These are phyloP conservation scores for Gonatopus flavifemur DNA, from an alignment of 1,140 invertebrate species.

Conservation along the genomic window DNA sequence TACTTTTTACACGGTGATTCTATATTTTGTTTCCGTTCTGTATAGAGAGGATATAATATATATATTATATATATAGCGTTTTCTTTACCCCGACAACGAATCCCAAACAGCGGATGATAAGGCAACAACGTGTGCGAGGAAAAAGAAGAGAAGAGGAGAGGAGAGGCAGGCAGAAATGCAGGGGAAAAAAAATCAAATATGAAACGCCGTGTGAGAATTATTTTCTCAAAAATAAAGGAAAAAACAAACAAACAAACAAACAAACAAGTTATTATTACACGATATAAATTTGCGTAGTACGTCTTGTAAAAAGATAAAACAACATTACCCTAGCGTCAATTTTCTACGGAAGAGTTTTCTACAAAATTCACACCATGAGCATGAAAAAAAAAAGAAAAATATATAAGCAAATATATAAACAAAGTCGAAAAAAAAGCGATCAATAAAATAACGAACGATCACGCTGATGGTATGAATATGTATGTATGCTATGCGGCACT, in stretches of 20 bases:
- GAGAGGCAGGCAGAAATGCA: too few species aligned
- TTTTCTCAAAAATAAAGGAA: conserved; percentile 25
- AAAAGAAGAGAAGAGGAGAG: too few species aligned
- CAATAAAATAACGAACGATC: not conserved
- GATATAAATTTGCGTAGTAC: conserved; percentile 43
- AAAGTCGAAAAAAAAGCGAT: too few species aligned
- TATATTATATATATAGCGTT: too few species aligned
- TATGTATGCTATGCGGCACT: conserved; percentile 32
- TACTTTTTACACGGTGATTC: conserved; percentile 42
- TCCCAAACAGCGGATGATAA: too few species aligned
- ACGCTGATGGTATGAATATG: conserved; percentile 35
- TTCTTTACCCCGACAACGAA: too few species aligned
- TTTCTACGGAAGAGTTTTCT: conserved; percentile 50
- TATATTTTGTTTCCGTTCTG: too few species aligned
- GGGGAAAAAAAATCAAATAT: conserved; percentile 13
- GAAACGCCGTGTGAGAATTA: conserved; percentile 38
- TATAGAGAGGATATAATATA: too few species aligned
- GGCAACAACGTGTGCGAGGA: too few species aligned
- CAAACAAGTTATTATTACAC: too few species aligned
- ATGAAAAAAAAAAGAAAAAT: conserved; percentile 9
- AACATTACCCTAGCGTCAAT: conserved; percentile 54
- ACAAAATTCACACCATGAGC: conserved; percentile 33
- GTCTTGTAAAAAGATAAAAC: conserved; percentile 44
- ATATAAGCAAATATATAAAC: not conserved
- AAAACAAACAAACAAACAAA: too few species aligned